Conservation (phyloP, 2,888 invertebrate species). For the Aromia moschata region DNA sequence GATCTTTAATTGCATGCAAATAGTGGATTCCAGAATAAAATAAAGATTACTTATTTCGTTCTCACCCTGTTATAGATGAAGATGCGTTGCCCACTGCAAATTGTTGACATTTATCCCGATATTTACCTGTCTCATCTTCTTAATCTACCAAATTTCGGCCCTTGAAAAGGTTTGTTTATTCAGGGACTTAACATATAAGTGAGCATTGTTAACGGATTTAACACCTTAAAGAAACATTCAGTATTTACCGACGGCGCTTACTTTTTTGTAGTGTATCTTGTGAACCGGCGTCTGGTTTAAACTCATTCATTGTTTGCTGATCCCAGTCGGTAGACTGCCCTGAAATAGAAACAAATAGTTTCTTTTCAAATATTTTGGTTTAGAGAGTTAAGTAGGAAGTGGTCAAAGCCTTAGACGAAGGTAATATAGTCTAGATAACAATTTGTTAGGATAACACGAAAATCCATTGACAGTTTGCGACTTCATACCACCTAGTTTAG, state of each 20-base stretch:
- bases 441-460: too few species aligned
- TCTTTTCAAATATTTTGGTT: not conserved
- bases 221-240: constrained; percentile 30
- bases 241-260: constrained; percentile 14
- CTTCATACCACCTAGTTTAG: too few species aligned
- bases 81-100: constrained; percentile 32
- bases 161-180: constrained; percentile 36
- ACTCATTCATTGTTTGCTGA: constrained; percentile 23
- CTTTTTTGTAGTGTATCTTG: constrained; percentile 7
- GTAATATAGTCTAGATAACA: too few species aligned
- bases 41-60: constrained; percentile 34
- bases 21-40: too few species aligned
- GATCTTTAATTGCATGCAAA: too few species aligned
- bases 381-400: not conserved
- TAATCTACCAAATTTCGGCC: constrained; percentile 34
- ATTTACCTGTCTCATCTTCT: constrained; percentile 40
- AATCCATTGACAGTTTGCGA: too few species aligned
- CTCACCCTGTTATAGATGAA: constrained; percentile 37
- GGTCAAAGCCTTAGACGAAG: too few species aligned
- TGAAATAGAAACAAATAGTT: constrained; percentile 1
- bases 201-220: constrained; percentile 37
- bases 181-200: constrained; percentile 33
- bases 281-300: constrained; percentile 10
- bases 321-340: constrained; percentile 16
- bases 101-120: constrained; percentile 37